phyloP scores from a whole-genome alignment of 2,797 vertebrate species.

The Hylomyscus alleni region DNA sequence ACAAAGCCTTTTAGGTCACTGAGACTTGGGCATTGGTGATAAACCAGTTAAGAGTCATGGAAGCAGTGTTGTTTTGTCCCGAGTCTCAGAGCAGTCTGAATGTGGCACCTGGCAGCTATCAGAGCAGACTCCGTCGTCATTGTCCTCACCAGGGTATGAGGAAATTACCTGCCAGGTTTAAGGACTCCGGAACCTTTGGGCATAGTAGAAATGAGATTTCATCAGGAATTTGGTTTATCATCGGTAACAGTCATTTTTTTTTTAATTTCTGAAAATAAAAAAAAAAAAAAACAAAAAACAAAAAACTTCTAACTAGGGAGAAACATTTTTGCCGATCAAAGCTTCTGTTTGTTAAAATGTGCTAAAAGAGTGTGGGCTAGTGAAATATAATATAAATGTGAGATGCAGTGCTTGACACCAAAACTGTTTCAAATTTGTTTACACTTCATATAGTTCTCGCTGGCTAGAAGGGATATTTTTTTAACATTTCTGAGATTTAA shows the following conservation, averaged over 20 bases:
- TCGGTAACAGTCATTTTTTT: neutral
- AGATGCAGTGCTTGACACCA: neutral
- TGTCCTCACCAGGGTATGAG: neutral
- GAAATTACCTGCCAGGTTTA: neutral
- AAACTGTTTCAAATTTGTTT: conserved; percentile 38
- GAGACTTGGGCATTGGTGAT: neutral
- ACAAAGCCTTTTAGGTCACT: neutral
- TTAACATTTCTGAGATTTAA: conserved; percentile 49
- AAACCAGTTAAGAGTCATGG: neutral
- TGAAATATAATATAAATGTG: neutral
- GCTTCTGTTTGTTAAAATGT: conserved; percentile 31
- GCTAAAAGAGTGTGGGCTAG: neutral
- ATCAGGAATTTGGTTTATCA: conserved; percentile 12
- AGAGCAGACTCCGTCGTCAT: neutral
- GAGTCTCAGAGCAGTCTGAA: neutral
- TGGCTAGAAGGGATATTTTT: conserved; percentile 35
- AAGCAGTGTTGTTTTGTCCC: neutral
- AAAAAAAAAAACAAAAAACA: neutral
- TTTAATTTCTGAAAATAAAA: conserved; percentile 25
- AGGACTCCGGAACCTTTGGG: neutral
- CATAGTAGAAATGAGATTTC: conserved; percentile 4
- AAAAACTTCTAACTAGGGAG: neutral
- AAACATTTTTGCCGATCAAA: conserved; percentile 8
- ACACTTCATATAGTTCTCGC: neutral
- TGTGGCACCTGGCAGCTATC: neutral